Conservation (phyloP, 2,797 vertebrate species). For the Netta rufina region DNA sequence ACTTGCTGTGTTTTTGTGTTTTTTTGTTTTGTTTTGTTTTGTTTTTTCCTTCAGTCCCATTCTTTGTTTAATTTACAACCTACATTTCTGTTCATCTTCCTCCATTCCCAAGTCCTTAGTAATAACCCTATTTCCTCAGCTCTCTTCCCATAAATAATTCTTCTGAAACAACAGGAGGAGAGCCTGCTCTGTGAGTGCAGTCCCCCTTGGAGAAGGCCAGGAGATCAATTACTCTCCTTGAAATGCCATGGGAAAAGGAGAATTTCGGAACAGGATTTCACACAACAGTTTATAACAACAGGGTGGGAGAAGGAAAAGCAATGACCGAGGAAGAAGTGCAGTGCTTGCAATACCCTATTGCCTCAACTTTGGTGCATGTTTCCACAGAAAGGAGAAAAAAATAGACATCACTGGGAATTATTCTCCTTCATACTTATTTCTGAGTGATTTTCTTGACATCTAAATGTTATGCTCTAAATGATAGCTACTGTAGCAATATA, state of each 20-base stretch:
- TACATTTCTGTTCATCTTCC: conserved; percentile 21
- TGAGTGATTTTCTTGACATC: neutral
- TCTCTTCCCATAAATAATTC: conserved; percentile 47
- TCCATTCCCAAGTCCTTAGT: conserved; percentile 19
- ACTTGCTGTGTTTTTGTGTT: neutral
- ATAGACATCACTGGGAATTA: neutral
- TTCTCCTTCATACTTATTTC: neutral
- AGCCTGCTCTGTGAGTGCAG: neutral
- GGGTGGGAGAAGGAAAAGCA: neutral
- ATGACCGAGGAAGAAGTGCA: neutral
- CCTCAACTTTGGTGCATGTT: neutral
- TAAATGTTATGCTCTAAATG: neutral
- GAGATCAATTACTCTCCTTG: conserved; percentile 17
- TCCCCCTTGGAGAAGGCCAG: neutral
- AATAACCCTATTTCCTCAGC: conserved; percentile 19
- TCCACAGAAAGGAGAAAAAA: neutral
- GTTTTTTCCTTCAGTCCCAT: neutral
- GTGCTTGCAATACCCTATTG: neutral
- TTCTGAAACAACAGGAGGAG: conserved; percentile 25
- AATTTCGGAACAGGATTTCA: conserved; percentile 27
- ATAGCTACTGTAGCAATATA: neutral
- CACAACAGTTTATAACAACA: neutral
- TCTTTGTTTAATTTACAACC: conserved; percentile 52
- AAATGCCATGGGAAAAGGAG: neutral
- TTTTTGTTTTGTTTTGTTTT: neutral